Evolutionary conservation across 2,797 vertebrate species (phyloP).

Genomic region (Acestrorhynchus altus): DNA sequence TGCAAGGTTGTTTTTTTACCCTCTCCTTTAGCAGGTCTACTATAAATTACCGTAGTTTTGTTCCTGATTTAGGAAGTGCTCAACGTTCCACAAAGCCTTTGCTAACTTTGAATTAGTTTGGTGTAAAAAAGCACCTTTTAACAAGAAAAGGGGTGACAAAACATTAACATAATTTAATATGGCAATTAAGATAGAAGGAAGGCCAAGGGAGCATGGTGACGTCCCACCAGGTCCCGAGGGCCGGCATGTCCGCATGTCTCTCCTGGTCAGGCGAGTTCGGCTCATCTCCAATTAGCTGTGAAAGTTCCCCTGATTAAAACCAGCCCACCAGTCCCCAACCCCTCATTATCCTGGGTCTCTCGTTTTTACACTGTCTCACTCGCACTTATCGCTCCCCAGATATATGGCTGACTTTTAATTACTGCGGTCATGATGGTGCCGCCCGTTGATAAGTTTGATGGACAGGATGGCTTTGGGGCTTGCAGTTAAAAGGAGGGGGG

Average conservation of each 20-base stretch:
- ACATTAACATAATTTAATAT: conserved; percentile 79
- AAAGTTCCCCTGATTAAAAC: conserved; percentile 79
- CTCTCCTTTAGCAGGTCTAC: conserved; percentile 29
- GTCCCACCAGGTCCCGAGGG: conserved; percentile 68
- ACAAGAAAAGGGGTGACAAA: conserved; percentile 58
- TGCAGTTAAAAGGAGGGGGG: not conserved
- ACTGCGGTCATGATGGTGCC: conserved; percentile 64
- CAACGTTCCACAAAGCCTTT: conserved; percentile 52
- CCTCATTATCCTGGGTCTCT: conserved; percentile 78
- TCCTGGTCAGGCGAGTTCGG: conserved; percentile 75
- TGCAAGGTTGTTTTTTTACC: conserved; percentile 41
- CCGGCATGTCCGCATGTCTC: conserved; percentile 68
- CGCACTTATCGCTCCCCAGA: conserved; percentile 72
- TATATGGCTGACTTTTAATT: conserved; percentile 81
- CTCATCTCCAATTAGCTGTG: conserved; percentile 80
- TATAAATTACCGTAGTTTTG: conserved; percentile 54
- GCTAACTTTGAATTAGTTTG: conserved; percentile 65
- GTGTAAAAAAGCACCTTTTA: conserved; percentile 60
- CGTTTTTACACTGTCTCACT: conserved; percentile 74
- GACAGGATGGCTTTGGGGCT: conserved; percentile 64
- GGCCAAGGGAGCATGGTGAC: conserved; percentile 68
- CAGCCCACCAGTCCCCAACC: conserved; percentile 71
- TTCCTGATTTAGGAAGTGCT: conserved; percentile 13
- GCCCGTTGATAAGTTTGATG: conserved; percentile 72
- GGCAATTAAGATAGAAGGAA: conserved; percentile 85